phyloP scores from a whole-genome alignment of 2,797 vertebrate genomes.

The Bovichtus diacanthus region DNA sequence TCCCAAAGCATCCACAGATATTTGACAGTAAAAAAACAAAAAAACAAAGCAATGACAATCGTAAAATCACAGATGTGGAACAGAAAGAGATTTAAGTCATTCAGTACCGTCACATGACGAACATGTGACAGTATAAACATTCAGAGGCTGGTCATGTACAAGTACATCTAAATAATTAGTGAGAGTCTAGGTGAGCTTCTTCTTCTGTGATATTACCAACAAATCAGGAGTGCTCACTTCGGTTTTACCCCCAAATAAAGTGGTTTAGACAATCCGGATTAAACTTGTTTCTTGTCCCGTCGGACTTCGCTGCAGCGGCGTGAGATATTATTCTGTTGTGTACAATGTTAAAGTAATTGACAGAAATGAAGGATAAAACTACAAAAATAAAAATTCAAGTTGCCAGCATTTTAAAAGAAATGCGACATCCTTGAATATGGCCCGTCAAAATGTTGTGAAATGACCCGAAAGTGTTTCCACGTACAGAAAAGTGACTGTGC shows the following conservation, averaged over 20 bases:
- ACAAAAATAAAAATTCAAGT: background rate
- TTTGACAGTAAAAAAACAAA: background rate
- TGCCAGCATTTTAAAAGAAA: background rate
- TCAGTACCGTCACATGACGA: background rate
- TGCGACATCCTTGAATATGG: background rate
- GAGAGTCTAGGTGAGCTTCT: background rate
- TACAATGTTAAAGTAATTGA: background rate
- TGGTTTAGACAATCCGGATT: background rate
- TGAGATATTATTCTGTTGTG: background rate
- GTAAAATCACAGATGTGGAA: background rate
- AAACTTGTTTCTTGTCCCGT: background rate
- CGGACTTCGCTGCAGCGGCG: background rate
- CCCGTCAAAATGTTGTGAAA: background rate
- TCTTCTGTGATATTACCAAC: background rate
- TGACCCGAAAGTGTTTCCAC: background rate
- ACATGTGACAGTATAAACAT: no score
- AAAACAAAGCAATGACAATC: background rate
- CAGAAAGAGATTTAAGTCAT: background rate
- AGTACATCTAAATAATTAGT: background rate
- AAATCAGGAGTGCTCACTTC: background rate
- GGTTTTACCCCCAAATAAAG: background rate
- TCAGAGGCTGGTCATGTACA: background rate
- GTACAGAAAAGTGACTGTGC: background rate
- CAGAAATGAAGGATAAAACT: background rate
- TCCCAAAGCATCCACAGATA: background rate